These are phyloP conservation scores for Anguilla pacifica DNA, from an alignment of 2,797 vertebrate genomes.

Conservation along the genomic window DNA sequence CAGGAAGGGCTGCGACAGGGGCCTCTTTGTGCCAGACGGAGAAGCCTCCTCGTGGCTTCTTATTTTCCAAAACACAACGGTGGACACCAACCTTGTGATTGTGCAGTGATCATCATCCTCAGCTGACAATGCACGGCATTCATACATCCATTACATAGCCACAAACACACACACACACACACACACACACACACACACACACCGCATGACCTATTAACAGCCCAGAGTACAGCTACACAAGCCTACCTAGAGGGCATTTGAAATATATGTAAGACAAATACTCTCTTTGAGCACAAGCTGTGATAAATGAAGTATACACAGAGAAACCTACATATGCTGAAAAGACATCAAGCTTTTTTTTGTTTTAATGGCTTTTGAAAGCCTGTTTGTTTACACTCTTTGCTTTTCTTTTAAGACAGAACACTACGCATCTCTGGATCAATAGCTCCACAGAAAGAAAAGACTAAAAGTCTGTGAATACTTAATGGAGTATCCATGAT, in stretches of 20 bases:
- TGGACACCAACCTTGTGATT: slow-evolving; percentile 65
- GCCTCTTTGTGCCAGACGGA: slow-evolving; percentile 34
- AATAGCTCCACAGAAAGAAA: not conserved
- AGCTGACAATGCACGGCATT: slow-evolving; percentile 57
- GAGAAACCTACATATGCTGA: not conserved
- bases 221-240: not conserved
- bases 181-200: slow-evolving; percentile 19
- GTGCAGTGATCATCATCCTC: slow-evolving; percentile 57
- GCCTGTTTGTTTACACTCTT: not conserved
- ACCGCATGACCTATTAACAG: not conserved
- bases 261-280: not conserved
- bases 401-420: not conserved
- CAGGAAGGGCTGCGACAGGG: slow-evolving; percentile 35
- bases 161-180: slow-evolving; percentile 33
- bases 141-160: slow-evolving; percentile 42
- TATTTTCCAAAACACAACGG: slow-evolving; percentile 40
- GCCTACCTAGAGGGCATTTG: not conserved
- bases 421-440: not conserved
- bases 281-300: not conserved
- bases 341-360: not conserved
- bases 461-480: not conserved
- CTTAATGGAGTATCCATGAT: not conserved
- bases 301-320: not conserved
- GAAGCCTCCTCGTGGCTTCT: slow-evolving; percentile 37
- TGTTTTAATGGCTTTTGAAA: slow-evolving; percentile 8